A percentile compares a stretch with the other conserved stretches of the same genome.
Conservation (phyloP, 1,140 invertebrate species). For the Drosophila pruinosa region DNA sequence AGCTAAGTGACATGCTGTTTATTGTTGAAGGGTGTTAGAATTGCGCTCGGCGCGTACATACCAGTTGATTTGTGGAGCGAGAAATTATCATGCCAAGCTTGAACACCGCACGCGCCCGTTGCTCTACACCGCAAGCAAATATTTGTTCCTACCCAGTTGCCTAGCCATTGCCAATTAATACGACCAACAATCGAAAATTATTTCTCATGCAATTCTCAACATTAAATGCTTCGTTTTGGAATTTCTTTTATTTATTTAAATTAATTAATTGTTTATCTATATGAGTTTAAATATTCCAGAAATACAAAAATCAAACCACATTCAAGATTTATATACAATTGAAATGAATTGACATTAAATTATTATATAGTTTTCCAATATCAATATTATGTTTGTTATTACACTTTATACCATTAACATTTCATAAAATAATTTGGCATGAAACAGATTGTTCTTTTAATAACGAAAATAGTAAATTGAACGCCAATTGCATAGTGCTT, state of each 20-base stretch:
- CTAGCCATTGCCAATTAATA: constrained; percentile 32
- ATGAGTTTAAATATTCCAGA: neutral
- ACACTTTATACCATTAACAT: too few relatives aligned
- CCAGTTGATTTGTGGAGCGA: constrained; percentile 67
- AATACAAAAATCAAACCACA: too few relatives aligned
- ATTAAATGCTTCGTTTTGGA: neutral
- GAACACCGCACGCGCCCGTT: constrained; percentile 64
- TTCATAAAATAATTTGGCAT: too few relatives aligned
- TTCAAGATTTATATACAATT: too few relatives aligned
- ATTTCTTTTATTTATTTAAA: neutral
- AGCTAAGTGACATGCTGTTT: constrained; percentile 83
- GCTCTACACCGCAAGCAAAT: constrained; percentile 52
- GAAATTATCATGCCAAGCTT: constrained; percentile 80
- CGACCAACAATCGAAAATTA: constrained; percentile 27
- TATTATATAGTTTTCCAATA: too few relatives aligned
- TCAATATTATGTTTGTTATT: too few relatives aligned
- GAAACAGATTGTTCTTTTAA: too few relatives aligned
- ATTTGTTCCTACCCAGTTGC: constrained; percentile 16
- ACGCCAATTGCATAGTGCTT: too few relatives aligned
- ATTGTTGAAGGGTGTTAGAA: constrained; percentile 83
- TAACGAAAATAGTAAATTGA: too few relatives aligned
- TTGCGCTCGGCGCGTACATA: constrained; percentile 47
- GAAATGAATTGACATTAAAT: too few relatives aligned
- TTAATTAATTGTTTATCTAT: too few relatives aligned
- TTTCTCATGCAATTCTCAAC: neutral